phyloP scores from a whole-genome alignment of 2,113 vertebrate species.

The Vulpes ferrilata region DNA sequence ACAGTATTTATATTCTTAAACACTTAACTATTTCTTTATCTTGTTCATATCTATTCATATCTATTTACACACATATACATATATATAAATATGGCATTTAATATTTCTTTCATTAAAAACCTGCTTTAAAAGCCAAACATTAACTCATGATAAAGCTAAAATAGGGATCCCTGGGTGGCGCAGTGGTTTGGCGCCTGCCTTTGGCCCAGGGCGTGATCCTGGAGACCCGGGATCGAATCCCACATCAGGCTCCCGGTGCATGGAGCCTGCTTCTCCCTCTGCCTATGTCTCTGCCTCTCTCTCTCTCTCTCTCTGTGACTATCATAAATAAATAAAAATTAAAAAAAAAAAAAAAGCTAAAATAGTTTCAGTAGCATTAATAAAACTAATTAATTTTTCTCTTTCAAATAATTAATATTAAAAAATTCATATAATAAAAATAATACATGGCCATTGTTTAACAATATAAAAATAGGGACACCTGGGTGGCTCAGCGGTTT shows the following conservation, averaged over 20 bases:
- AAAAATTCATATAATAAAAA: slow-evolving; percentile 28
- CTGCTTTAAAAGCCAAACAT: background rate
- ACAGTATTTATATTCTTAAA: background rate
- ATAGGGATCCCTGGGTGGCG: no score
- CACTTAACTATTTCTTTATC: background rate
- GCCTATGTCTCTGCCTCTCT: no score
- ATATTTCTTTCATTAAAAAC: slow-evolving; percentile 25
- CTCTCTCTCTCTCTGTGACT: no score
- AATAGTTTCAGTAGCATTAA: slow-evolving; percentile 2
- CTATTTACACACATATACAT: background rate
- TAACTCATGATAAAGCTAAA: slow-evolving; percentile 2
- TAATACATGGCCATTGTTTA: background rate
- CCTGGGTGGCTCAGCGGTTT: no score
- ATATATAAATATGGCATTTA: background rate
- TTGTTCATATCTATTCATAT: background rate
- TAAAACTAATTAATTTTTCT: background rate
- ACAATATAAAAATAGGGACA: background rate
- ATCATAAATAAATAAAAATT: no score
- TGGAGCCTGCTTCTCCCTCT: no score
- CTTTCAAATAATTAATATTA: background rate
- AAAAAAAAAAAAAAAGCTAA: no score
- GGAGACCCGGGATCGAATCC: no score
- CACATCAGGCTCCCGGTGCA: no score
- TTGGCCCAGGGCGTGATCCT: no score
- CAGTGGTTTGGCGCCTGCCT: no score